Base-by-base conservation (phyloP, 2,888 invertebrate species). In the Caenorhabditis sp. region DNA sequence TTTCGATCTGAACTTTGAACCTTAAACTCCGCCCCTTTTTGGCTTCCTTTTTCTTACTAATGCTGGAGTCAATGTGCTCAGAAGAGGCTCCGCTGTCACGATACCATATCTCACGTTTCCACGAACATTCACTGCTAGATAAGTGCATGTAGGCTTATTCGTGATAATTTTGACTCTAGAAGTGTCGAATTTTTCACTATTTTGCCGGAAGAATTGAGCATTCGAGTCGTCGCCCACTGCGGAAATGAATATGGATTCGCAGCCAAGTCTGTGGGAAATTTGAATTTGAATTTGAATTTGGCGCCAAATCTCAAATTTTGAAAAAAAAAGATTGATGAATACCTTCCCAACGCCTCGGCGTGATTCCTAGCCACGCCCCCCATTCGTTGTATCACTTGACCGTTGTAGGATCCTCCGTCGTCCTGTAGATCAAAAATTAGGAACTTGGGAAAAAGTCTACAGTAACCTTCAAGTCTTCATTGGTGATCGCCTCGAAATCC, bases 301-400 rank as follows among this genome's bases (percentile, higher is more conserved):
- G 8, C 6, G 19, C 24, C 19, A 51, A 44, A 3, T 16, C 14
- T 3, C 19, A n/a, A n/a, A n/a, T n/a, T n/a, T n/a, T n/a, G n/a
- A n/a, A n/a, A n/a, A n/a, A n/a, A n/a, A 31, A 31, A 31, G 7
- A 31, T 31, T 31, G 5, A 31, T 7, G 7, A 31, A 97, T 10
- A 86, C 86, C 87, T 86, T 89, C 94, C 94, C 69, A 98, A 93
- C 24, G 96, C 96, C 90, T 97, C 96, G 1, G 96, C 96, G 72
- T 98, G 94, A 93, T 98, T 98, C 66, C 97, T 94, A 0, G 95
- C 98, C 0, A 98, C 98, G 14, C 98, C 98, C 12, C 98, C 98
- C 8, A 95, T 95, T 75, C 90, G 94, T 90, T 94, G 94, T 58
- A 94, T 93, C 41, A 95, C 94, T 77, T 93, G 93, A 28, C 95